A percentile compares a stretch with the other conserved stretches of the same genome.
These are phyloP conservation scores for Xestia c-nigrum DNA, from an alignment of 2,888 invertebrate species.

Conservation along the genomic window DNA sequence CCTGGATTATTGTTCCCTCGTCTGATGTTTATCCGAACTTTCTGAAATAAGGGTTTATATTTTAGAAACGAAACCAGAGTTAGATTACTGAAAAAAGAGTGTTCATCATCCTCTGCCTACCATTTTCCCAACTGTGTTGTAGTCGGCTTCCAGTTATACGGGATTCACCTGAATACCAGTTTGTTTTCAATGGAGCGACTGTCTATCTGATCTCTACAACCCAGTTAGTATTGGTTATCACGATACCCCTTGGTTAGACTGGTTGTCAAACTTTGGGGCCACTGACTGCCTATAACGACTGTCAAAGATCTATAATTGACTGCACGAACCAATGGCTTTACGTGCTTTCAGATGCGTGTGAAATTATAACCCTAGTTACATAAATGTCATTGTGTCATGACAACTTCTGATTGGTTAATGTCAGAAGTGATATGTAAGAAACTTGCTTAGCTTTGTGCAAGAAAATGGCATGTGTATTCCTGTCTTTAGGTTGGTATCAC, in stretches of 20 bases:
- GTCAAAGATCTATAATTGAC: too few relatives aligned
- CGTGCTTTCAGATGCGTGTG: background rate
- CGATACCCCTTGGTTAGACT: too few relatives aligned
- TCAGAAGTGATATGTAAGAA: background rate
- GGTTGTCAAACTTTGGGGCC: too few relatives aligned
- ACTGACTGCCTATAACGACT: too few relatives aligned
- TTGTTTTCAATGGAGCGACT: too few relatives aligned
- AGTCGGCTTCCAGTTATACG: too few relatives aligned
- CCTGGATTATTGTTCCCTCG: background rate
- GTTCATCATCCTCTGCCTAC: too few relatives aligned
- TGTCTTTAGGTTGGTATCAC: constrained; percentile 35
- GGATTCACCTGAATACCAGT: too few relatives aligned
- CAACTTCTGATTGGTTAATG: background rate
- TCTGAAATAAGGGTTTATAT: background rate
- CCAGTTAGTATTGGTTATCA: too few relatives aligned
- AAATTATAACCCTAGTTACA: background rate
- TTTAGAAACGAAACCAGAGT: background rate
- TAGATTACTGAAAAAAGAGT: background rate
- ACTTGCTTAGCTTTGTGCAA: background rate
- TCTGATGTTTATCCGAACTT: background rate
- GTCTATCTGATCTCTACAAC: too few relatives aligned
- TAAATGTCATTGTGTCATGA: background rate
- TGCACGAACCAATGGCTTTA: too few relatives aligned
- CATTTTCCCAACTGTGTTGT: too few relatives aligned
- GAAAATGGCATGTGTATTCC: constrained; percentile 33